Evolutionary conservation across 2,888 invertebrate species (phyloP), one percentile per base, ranked within the genome.

Genomic region (Zygogramma bicolorata): DNA sequence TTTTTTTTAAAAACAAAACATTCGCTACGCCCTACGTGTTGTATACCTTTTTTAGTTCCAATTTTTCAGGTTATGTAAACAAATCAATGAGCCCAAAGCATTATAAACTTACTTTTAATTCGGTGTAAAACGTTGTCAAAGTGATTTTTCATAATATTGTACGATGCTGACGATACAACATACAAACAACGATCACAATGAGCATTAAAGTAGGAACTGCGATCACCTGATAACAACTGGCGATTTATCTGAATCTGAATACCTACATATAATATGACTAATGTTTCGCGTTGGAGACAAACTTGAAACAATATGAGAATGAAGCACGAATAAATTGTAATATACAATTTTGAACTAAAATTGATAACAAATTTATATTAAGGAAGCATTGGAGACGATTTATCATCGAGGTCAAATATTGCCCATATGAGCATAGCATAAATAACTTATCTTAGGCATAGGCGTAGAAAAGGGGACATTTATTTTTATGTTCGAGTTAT

Each of bases 61-160:
- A 31, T 70, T 71, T n/a, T 68, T 27, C 31, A 68, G 67, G 72
- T 76, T 71, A 73, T 5, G 49, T 38, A 57, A 62, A 59, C 34
- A 27, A 68, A 58, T 67, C 29, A 20, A n/a, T 29, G n/a, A 22
- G 18, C 20, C 10, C 15, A 46, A 67, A 31, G 20, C 1, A 25
- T 5, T 46, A 46, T 25, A 67, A 68, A 71, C 71, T 71, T 63
- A 71, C 71, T 38, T 67, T 71, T 62, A 27, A 18, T 4, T 20
- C 38, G 57, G 34, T 18, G 62, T 18, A 40, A 38, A 34, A 61
- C 34, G 34, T 49, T 46, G 34, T 63, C 42, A 8, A n/a, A 29
- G 46, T 42, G 63, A 42, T 71, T 63, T 71, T 71, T 71, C 71
- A 71, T 71, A 66, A 27, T 66, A 61, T 38, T 25, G 13, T 10